Evolutionary conservation across 2,888 invertebrate species (phyloP), one percentile per base, ranked within the genome.

Genomic region (Pantelozetes paolii): DNA sequence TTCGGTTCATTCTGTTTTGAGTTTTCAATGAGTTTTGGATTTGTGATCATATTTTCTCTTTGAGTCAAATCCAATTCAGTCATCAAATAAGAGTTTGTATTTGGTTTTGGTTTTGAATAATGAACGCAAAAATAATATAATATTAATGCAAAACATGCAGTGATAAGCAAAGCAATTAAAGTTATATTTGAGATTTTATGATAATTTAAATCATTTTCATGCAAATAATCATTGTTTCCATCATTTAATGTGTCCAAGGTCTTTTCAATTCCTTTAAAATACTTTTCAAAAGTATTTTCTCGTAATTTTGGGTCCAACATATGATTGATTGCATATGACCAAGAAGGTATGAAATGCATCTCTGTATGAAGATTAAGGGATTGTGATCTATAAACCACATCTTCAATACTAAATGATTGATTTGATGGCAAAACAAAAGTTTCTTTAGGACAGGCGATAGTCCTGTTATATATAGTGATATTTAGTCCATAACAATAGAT

Each of bases 301-400:
- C 64, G 11, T 36, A 64, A 36, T 32, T 64, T 36, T 6, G 64
- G 36, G n/a, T 64, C 64, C 18, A 64, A 6, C 20, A 36, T 26
- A 36, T 64, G 64, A 36, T 64, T 64, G 36, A 64, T 64, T 3
- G 11, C 36, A 64, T 64, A 64, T 2, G n/a, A 18, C 64, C 64
- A 64, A 9, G n/a, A 2, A 1, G 64, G 64, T n/a, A 64, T 64
- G 36, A 64, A 64, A 64, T 64, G 64, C 36, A 64, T n/a, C 20
- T 64, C 64, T n/a, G 36, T 64, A 11, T 64, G 64, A 18, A 64
- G 20, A 30, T 64, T 64, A 13, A 64, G 15, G 8, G 32, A 36
- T 18, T 36, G 32, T 2, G 64, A 15, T 20, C 36, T 36, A 11
- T 64, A 64, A n/a, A n/a, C 6, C n/a, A 64, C 11, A 36, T 64